Evolutionary conservation across 2,888 invertebrate genomes (phyloP), one percentile per base, ranked within the genome.

Genomic region (Leptogaster cylindrica): DNA sequence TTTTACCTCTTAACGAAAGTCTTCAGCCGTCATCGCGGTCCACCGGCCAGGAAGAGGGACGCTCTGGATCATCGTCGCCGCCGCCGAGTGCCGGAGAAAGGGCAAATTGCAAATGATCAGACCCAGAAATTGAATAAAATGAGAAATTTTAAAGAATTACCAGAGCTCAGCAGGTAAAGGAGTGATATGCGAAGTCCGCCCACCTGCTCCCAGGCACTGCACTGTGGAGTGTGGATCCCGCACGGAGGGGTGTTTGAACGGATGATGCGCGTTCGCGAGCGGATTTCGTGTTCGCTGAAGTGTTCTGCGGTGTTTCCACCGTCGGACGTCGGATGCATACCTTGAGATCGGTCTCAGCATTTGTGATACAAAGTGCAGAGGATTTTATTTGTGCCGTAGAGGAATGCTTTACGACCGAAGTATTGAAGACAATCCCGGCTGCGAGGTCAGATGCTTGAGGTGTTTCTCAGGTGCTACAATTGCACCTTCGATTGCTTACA

Each of bases 151-250:
- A 55, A 52, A 46, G 46, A 50, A 50, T 51, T 65, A 50, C 36
- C 18, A 33, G 39, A 39, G 50, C 50, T 50, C 36, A 50, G 58
- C 27, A 46, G 44, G 46, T n/a, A 67, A 67, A 51, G 50, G 33
- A 67, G 63, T 67, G 67, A 63, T 63, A 67, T 58, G 61, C 31
- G 2, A 52, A 39, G 48, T 48, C 50, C 67, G 67, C 67, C 67
- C 52, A 67, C 67, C 41, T n/a, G n/a, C n/a, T n/a, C n/a, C 31
- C 8, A 16, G 10, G 16, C 10, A 20, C 10, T 10, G 23, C n/a
- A 25, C 39, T 3, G 27, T 10, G 39, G 25, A 55, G 33, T 50
- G 25, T n/a, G n/a, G n/a, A n/a, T 28, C 16, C 12, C 28, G 50
- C 27, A 25, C 27, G 27, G 14, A 50, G 23, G 7, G 50, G 50